Evolutionary conservation across 2,113 vertebrate species (phyloP).

Genomic region (Chlorodrepanis virens): DNA sequence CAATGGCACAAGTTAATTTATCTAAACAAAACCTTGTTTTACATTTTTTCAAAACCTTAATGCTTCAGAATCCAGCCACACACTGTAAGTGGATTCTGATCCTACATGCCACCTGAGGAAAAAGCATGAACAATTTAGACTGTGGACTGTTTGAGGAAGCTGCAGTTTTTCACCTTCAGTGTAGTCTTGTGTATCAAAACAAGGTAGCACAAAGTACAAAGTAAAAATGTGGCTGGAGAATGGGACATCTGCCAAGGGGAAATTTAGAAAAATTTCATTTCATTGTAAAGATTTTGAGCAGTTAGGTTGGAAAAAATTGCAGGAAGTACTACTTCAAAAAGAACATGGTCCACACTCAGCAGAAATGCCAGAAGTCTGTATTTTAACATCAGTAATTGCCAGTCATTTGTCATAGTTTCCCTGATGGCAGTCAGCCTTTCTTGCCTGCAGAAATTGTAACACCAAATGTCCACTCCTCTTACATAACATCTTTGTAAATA

Average conservation of each 20-base stretch:
- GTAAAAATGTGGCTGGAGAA: not conserved
- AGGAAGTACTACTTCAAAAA: not conserved
- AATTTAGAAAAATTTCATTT: not conserved
- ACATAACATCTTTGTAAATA: not conserved
- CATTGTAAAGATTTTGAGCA: not conserved
- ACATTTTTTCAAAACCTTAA: not conserved
- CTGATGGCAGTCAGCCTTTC: not conserved
- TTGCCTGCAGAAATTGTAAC: not conserved
- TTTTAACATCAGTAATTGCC: not conserved
- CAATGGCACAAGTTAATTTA: not conserved
- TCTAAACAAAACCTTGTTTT: not conserved
- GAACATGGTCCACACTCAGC: not conserved
- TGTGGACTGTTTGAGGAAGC: not conserved
- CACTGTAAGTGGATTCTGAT: not conserved
- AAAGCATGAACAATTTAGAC: not conserved
- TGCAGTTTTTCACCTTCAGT: not conserved
- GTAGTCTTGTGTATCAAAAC: not conserved
- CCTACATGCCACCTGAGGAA: not conserved
- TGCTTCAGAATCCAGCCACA: not conserved
- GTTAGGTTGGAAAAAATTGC: not conserved
- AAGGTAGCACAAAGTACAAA: not conserved
- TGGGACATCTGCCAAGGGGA: not conserved
- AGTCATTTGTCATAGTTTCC: not conserved
- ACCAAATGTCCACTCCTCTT: not conserved
- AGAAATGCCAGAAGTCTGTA: not conserved